Base-by-base conservation (phyloP, 2,113 vertebrate genomes). In the Gorsachius goisagi region DNA sequence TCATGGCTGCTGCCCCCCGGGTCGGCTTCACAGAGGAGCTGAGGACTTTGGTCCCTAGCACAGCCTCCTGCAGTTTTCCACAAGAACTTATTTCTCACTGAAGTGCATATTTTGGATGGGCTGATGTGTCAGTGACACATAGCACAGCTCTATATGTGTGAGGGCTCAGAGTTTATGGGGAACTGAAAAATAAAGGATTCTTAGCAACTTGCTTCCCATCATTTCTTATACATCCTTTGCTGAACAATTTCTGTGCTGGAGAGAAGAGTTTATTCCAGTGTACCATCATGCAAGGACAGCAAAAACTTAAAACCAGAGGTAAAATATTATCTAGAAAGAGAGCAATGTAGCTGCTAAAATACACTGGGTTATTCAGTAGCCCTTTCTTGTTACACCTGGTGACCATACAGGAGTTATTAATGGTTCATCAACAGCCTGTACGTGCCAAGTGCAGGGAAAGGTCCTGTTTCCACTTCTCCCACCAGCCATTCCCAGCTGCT, bases 321-420 rank as follows among this genome's bases (percentile, higher is more conserved):
- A 89, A 97, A 97, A 97, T 67, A 95, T 97, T 97, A 94, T 22
- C 96, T 63, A 94, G 53, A 35, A 58, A 73, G 32, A 15, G 0
- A 73, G 37, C 47, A 91, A 7, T 20, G 58, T 44, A 39, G 44
- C 41, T 12, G 20, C 68, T 92, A 30, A 83, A 74, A 2, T 18
- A 16, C 37, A 10, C n/a, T 15, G 37, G 50, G 84, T 97, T 97
- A 96, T 69, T 93, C 88, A 91, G 58, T 90, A 97, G 91, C 69
- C 72, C 28, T 84, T 62, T 19, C 47, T 55, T 76, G 49, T 62
- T 79, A 76, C 35, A 50, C 6, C 55, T 76, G 62, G 7, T 87
- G 68, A 72, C 91, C 1, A 0, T 19, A 17, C 45, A 55, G 64
- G 47, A 66, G 37, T 86, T 79, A 82, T 93, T 95, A 82, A 95